phyloP scores from a whole-genome alignment of 2,113 vertebrate genomes.

The Gnathochromis pfefferi region DNA sequence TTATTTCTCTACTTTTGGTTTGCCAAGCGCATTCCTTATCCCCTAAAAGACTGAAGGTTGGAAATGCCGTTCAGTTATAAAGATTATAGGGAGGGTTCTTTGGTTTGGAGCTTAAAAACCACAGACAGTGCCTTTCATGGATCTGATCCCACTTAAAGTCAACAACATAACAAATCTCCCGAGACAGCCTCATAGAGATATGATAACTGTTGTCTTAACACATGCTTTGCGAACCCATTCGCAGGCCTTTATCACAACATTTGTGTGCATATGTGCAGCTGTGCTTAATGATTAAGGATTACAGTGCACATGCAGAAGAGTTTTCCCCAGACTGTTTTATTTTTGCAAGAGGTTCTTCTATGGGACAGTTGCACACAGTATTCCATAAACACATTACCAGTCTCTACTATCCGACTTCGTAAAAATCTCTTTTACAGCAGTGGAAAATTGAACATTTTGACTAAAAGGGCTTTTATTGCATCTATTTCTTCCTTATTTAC shows the following conservation, averaged over 20 bases:
- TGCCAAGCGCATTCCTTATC: background rate
- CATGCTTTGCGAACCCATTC: background rate
- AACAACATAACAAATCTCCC: background rate
- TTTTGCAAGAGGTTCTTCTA: background rate
- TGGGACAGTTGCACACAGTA: background rate
- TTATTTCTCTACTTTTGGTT: background rate
- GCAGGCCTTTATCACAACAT: background rate
- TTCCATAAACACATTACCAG: background rate
- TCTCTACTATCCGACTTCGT: conserved; percentile 18
- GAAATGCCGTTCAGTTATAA: background rate
- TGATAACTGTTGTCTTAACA: background rate
- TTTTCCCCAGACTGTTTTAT: background rate
- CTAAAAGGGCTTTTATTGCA: conserved; percentile 31
- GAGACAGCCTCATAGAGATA: background rate
- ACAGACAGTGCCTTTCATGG: background rate
- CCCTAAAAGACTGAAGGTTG: background rate
- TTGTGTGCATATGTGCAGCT: background rate
- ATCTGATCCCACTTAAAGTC: conserved; percentile 10
- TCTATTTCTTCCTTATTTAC: conserved; percentile 28
- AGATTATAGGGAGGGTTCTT: conserved; percentile 21
- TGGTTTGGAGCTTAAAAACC: conserved; percentile 2
- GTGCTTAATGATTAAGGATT: background rate
- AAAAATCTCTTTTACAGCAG: conserved; percentile 26
- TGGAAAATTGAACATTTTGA: conserved; percentile 42
- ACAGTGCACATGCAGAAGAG: background rate